Evolutionary conservation across 2,113 vertebrate genomes (phyloP), one percentile per base, ranked within the genome.

Genomic region (Antechinus stuartii): DNA sequence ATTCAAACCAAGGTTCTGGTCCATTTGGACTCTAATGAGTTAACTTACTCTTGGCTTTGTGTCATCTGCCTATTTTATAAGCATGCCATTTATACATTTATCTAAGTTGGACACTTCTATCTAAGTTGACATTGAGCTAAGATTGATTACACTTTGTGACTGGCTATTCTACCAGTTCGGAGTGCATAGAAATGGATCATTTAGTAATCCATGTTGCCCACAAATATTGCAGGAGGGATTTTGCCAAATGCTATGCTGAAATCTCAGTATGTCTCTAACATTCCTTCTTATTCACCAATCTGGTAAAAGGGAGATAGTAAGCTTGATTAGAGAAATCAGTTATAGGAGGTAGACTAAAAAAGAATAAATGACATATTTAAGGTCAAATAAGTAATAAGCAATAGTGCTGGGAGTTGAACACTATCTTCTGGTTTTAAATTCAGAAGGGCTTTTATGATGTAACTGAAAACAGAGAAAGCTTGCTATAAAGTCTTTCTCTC

Each of bases 41-140:
- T 94, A 94, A n/a, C 9, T 92, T 8, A 24, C 10, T 55, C 10
- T n/a, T 95, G 46, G 46, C 19, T 91, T 91, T 54, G 76, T 95
- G 3, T 49, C 57, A 35, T 30, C 92, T 68, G 47, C 68, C 68
- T 23, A 42, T 84, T 84, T 84, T 84, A 16, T n/a, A 76, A 76
- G 35, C n/a, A n/a, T 42, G 19, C 68, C 35, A 84, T 42, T 84
- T 84, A 84, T 11, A 42, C 19, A 42, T 42, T 42, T 84, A 23
- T 84, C 68, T 19, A 42, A 42, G 68, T 42, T 16, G 42, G 68
- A 84, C 0, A 68, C 68, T 84, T 84, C n/a, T 84, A 42, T 42
- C n/a, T 35, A 84, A 42, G 2, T 22, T 42, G n/a, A 84, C 19
- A 42, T 42, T 84, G n/a, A 42, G 68, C n/a, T 19, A 84, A 42